phyloP scores from a whole-genome alignment of 2,797 vertebrate species.

The Yasuhikotakia modesta region DNA sequence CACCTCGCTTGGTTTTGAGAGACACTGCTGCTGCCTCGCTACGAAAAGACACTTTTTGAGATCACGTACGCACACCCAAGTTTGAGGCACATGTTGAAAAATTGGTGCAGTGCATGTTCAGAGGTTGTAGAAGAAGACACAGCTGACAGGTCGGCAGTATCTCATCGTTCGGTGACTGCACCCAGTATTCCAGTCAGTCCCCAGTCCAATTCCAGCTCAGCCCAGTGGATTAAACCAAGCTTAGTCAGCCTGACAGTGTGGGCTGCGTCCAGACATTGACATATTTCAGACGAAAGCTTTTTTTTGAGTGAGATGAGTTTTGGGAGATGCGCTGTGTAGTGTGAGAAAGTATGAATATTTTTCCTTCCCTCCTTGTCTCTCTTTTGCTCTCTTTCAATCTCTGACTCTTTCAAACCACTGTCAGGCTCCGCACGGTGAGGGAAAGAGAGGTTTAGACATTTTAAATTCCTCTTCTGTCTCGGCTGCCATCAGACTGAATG shows the following conservation, averaged over 20 bases:
- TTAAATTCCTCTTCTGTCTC: conserved; percentile 38
- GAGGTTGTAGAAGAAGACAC: conserved; percentile 31
- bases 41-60: conserved; percentile 18
- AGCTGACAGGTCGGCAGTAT: conserved; percentile 37
- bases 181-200: conserved; percentile 46
- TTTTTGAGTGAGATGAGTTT: conserved; percentile 48
- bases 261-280: conserved; percentile 32
- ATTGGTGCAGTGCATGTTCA: not conserved
- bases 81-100: conserved; percentile 14
- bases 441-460: conserved; percentile 34
- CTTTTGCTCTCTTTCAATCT: conserved; percentile 19
- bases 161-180: conserved; percentile 56
- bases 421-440: conserved; percentile 1
- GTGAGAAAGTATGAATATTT: conserved; percentile 31
- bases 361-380: not conserved
- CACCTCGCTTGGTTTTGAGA: not conserved
- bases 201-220: conserved; percentile 61
- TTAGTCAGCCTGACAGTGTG: conserved; percentile 42
- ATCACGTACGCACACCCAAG: not conserved
- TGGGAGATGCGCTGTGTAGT: conserved; percentile 34
- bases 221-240: conserved; percentile 61
- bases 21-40: not conserved
- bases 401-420: conserved; percentile 40
- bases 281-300: conserved; percentile 48
- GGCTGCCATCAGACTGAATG: conserved; percentile 35